Conservation (phyloP, 2,113 vertebrate genomes). For the Plestiodon gilberti region DNA sequence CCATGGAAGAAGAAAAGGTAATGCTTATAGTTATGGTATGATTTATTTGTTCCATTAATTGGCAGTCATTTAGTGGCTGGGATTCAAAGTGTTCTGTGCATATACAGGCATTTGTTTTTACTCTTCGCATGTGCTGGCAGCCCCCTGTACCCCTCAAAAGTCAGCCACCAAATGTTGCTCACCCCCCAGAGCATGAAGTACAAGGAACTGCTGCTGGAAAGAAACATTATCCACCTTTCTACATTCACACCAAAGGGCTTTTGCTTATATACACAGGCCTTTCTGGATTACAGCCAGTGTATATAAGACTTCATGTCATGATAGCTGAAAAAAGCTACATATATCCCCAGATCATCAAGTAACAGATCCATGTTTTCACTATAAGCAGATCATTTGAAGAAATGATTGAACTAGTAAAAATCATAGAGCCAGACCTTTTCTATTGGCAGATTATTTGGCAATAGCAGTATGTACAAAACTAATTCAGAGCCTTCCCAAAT, state of each 20-base stretch:
- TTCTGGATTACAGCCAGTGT: not conserved
- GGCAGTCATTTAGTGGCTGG: not conserved
- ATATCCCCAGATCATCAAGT: not conserved
- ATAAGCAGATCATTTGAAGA: not conserved
- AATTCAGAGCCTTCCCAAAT: not conserved
- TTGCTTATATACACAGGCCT: not conserved
- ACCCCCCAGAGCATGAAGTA: not conserved
- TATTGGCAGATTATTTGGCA: not conserved
- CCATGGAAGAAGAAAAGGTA: slow-evolving; percentile 93
- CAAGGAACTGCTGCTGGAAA: not conserved
- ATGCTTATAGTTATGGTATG: not conserved
- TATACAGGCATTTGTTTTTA: not conserved
- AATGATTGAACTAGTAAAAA: not conserved
- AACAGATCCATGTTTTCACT: not conserved
- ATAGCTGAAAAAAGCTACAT: not conserved
- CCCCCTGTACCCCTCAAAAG: not conserved
- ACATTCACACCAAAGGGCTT: not conserved
- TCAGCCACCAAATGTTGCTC: not conserved
- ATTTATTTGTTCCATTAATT: not conserved
- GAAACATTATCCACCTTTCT: not conserved
- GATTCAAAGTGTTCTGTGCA: not conserved
- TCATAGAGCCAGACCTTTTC: not conserved
- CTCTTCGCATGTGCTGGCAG: not conserved
- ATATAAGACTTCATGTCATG: not conserved
- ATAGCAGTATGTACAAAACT: not conserved